A percentile compares a stretch with the other conserved stretches of the same genome.
Conservation (phyloP, 2,888 invertebrate species). For the Calliscelio sp. region DNA sequence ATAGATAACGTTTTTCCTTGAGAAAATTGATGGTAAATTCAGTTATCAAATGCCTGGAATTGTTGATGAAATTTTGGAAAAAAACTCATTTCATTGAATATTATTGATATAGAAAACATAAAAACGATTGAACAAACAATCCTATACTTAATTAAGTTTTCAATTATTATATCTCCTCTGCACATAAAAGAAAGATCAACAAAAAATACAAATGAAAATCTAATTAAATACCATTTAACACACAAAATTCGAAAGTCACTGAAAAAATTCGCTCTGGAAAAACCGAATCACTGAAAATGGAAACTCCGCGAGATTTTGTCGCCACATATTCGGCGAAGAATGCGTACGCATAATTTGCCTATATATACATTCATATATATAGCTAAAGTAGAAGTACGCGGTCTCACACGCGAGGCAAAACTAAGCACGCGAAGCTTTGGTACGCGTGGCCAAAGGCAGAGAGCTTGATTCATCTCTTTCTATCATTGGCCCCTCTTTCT, state of each 20-base stretch:
- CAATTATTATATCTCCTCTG: too few relatives aligned
- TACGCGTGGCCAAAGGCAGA: slow-evolving; percentile 65
- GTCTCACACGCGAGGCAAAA: slow-evolving; percentile 79
- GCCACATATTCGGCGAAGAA: slow-evolving; percentile 50
- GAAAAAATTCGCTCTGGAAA: slow-evolving; percentile 3
- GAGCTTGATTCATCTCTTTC: slow-evolving; percentile 46
- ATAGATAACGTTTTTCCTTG: neutral
- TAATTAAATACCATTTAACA: slow-evolving; percentile 15
- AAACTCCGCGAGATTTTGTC: slow-evolving; percentile 35
- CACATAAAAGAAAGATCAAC: too few relatives aligned
- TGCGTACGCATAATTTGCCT: slow-evolving; percentile 63
- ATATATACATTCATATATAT: slow-evolving; percentile 64
- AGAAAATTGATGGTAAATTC: too few relatives aligned
- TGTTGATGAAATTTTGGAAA: too few relatives aligned
- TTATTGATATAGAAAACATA: too few relatives aligned
- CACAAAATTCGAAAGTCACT: slow-evolving; percentile 29
- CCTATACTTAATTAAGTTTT: too few relatives aligned
- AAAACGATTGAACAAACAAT: too few relatives aligned
- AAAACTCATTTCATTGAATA: too few relatives aligned
- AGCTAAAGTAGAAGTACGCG: slow-evolving; percentile 73
- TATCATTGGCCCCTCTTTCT: slow-evolving; percentile 18
- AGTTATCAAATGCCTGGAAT: too few relatives aligned
- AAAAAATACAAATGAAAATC: too few relatives aligned
- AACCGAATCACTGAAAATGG: slow-evolving; percentile 5
- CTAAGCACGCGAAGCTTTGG: slow-evolving; percentile 78